phyloP scores from a whole-genome alignment of 2,888 invertebrate species.

The Ormyrus labotus region DNA sequence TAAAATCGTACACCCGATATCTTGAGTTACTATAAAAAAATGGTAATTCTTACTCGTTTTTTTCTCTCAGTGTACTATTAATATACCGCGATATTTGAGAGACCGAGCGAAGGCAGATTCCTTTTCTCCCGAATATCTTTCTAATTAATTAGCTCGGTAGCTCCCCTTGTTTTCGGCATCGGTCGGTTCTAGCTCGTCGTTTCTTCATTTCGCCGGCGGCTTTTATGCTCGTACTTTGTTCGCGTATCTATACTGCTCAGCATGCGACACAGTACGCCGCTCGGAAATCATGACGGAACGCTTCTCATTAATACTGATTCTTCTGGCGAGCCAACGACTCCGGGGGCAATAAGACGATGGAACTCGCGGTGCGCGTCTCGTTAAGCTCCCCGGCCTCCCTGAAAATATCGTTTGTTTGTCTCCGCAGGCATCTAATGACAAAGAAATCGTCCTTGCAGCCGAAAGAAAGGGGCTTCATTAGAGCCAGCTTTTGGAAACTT shows the following conservation, averaged over 20 bases:
- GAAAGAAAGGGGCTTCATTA: slow-evolving; percentile 8
- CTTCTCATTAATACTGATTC: slow-evolving; percentile 67
- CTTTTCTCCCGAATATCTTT: background rate
- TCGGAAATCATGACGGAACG: slow-evolving; percentile 62
- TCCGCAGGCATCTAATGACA: slow-evolving; percentile 8
- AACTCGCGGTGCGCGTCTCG: background rate
- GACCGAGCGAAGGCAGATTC: background rate
- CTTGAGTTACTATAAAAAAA: too few relatives aligned
- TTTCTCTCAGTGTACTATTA: too few relatives aligned
- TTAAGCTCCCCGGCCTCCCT: background rate
- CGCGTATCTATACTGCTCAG: too few relatives aligned
- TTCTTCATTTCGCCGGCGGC: too few relatives aligned
- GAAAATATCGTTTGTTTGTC: slow-evolving; percentile 4
- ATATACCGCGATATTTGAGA: too few relatives aligned
- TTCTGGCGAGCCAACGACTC: slow-evolving; percentile 51
- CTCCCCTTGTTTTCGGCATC: too few relatives aligned
- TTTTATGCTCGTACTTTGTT: too few relatives aligned
- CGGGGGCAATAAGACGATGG: slow-evolving; percentile 5
- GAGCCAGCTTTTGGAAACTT: background rate
- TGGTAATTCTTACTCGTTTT: too few relatives aligned
- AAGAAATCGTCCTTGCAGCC: slow-evolving; percentile 6
- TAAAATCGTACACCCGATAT: too few relatives aligned
- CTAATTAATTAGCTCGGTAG: slow-evolving; percentile 9
- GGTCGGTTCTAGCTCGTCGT: too few relatives aligned
- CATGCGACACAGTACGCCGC: background rate